A percentile compares a stretch with the other conserved stretches of the same genome.
Evolutionary conservation across 2,888 invertebrate species (phyloP).

Genomic region (Thelaira solivaga): DNA sequence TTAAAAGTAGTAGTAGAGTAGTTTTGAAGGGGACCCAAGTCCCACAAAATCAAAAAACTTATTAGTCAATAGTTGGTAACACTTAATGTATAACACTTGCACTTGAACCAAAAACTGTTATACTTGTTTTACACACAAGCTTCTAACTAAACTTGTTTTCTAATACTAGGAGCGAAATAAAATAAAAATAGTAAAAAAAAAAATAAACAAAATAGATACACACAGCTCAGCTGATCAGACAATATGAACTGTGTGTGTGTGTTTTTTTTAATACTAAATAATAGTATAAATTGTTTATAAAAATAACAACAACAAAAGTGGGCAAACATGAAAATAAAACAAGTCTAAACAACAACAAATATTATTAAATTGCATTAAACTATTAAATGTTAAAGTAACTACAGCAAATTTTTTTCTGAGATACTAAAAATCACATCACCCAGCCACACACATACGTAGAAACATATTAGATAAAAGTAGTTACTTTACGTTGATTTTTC

Average conservation of each 20-base stretch:
- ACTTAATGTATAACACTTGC: conserved; percentile 46
- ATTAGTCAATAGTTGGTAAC: conserved; percentile 21
- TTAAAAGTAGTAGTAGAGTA: too few species aligned
- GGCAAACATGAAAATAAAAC: conserved; percentile 52
- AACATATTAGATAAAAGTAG: neutral
- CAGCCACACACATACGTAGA: neutral
- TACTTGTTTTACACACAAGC: conserved; percentile 34
- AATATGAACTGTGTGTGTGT: conserved; percentile 15
- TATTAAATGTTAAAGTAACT: conserved; percentile 31
- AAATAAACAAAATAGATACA: conserved; percentile 22
- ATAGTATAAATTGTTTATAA: conserved; percentile 52
- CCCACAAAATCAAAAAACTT: too few species aligned
- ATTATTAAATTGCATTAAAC: conserved; percentile 48
- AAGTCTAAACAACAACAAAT: conserved; percentile 51
- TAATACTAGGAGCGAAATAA: conserved; percentile 28
- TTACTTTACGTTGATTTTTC: neutral
- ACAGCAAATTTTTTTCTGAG: neutral
- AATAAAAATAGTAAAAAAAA: conserved; percentile 20
- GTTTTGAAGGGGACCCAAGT: too few species aligned
- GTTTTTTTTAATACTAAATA: neutral
- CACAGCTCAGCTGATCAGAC: conserved; percentile 55
- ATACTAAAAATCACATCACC: conserved; percentile 9
- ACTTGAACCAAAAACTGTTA: conserved; percentile 18
- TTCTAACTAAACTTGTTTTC: conserved; percentile 57
- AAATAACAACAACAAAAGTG: conserved; percentile 17